Conservation (phyloP, 92 coral and sea anemone genomes). For the Parazoanthus darwini region DNA sequence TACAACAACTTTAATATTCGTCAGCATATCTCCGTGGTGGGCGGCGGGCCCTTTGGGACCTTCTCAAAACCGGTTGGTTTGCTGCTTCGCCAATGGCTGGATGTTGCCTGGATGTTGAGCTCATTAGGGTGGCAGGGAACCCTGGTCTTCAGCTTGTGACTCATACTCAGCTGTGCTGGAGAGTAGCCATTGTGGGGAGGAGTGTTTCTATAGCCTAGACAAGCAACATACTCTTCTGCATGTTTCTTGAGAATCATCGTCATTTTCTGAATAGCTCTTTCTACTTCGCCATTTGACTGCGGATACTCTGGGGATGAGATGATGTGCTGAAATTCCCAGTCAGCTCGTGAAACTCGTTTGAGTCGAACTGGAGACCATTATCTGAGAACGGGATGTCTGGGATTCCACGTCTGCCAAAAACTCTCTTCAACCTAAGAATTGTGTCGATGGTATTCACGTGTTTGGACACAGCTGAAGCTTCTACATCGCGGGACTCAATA, state of each 20-base stretch:
- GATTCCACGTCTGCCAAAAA: constrained; percentile 52
- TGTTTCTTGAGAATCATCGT: constrained; percentile 43
- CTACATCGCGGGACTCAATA: constrained; percentile 42
- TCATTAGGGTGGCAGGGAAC: background rate
- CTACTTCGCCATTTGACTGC: constrained; percentile 53
- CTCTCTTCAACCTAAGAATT: constrained; percentile 36
- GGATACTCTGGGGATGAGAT: constrained; percentile 47
- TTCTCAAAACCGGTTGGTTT: too few relatives aligned
- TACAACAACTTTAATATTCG: too few relatives aligned
- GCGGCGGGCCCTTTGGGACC: too few relatives aligned
- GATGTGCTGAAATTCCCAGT: constrained; percentile 39
- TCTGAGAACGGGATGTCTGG: constrained; percentile 45
- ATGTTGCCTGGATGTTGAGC: too few relatives aligned
- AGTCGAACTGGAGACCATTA: constrained; percentile 52
- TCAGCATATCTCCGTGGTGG: too few relatives aligned
- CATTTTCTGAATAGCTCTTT: constrained; percentile 54
- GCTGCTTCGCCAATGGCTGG: too few relatives aligned
- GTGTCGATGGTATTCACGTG: constrained; percentile 42
- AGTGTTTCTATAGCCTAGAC: constrained; percentile 36
- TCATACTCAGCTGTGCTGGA: constrained; percentile 52
- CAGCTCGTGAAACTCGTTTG: constrained; percentile 33
- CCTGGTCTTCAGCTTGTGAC: background rate
- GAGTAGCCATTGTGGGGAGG: constrained; percentile 41
- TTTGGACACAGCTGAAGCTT: constrained; percentile 17
- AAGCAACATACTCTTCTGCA: constrained; percentile 44